Base-by-base conservation (phyloP, 2,888 invertebrate species). In the Lasioglossum lativentre region DNA sequence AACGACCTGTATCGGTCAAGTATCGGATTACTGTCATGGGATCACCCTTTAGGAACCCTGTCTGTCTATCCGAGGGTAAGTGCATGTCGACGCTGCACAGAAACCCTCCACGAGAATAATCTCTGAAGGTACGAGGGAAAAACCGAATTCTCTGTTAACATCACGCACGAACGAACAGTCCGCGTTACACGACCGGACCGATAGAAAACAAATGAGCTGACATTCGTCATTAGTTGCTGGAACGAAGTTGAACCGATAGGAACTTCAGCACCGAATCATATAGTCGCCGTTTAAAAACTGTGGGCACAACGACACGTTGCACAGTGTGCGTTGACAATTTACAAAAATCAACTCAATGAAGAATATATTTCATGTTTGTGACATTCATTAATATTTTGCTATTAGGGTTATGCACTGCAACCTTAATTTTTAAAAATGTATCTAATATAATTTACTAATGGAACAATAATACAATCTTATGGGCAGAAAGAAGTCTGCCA, bases 11-110 rank as follows among this genome's bases (percentile, higher is more conserved):
- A 90, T 87, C 87, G 87, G 85, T 90, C 88, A 90, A 91, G 88
- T 91, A 91, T 93, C 91, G 90, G 88, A 92, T 92, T 93, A 91
- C 92, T 86, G 92, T 91, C 89, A 92, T 85, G 89, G 90, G 89
- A 93, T 92, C 91, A 92, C 90, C 91, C 90, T 88, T 91, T 89
- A 88, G 87, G 84, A 86, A 88, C 86, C 86, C 86, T 86, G 85
- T 80, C 88, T 83, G 86, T 89, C 82, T 86, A 80, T 86, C 85
- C 78, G 82, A 86, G 82, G 86, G 85, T 88, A 90, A 90, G 87
- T 90, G 84, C 83, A 90, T 89, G 90, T 91, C 88, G 88, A 88
- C 88, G 87, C 89, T 89, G 79, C 85, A 88, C 90, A 80, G 90
- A 91, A 92, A 90, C 91, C 90, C 89, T 90, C 87, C 89, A 86